Evolutionary conservation across 64 coral and sea anemone genomes (phyloP).

Genomic region (Anthopleura sola): DNA sequence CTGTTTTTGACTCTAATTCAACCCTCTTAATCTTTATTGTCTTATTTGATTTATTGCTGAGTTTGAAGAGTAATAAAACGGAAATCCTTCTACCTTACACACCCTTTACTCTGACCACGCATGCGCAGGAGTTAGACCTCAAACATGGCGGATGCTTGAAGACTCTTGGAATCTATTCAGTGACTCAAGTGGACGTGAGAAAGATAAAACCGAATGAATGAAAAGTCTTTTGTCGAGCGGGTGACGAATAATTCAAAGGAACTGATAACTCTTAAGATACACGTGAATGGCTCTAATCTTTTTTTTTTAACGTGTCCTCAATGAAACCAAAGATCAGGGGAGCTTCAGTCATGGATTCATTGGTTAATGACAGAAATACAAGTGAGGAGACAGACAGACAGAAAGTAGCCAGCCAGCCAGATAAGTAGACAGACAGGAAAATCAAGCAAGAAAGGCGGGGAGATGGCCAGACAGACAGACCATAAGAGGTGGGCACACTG

Average conservation of each 20-base stretch:
- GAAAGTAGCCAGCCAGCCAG: background rate
- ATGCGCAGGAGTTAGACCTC: background rate
- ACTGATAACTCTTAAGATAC: background rate
- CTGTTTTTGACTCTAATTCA: background rate
- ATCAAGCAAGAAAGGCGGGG: too few species aligned
- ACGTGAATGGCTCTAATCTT: background rate
- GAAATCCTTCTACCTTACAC: background rate
- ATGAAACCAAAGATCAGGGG: too few species aligned
- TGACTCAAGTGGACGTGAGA: background rate
- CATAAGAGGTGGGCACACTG: too few species aligned
- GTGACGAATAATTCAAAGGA: background rate
- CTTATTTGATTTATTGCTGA: background rate
- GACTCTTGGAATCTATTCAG: background rate
- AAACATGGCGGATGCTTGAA: background rate
- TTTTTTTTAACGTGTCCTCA: background rate
- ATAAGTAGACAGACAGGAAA: background rate
- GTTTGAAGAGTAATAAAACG: background rate
- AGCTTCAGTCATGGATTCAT: too few species aligned
- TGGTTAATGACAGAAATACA: background rate
- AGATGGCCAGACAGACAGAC: too few species aligned
- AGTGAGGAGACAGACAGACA: too few species aligned
- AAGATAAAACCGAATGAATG: background rate
- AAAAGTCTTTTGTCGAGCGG: background rate
- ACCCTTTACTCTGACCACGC: background rate
- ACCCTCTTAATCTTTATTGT: conserved; percentile 1